Evolutionary conservation across 23 tunicate species (phyloP).

Genomic region (Halocynthia aurantium): DNA sequence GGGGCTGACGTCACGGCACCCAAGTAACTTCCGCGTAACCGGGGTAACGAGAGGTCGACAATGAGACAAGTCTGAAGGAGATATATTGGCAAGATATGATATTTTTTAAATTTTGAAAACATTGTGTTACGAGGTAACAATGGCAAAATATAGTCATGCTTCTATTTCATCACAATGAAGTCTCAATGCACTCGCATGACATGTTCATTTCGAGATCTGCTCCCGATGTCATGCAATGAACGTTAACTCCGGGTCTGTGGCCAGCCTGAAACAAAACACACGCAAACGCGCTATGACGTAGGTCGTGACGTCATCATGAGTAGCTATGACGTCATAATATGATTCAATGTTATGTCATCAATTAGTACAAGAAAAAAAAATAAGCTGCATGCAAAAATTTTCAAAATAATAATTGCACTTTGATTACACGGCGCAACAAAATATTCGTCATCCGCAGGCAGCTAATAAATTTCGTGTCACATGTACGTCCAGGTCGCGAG

Average conservation of each 20-base stretch:
- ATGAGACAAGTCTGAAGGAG: constrained; percentile 1
- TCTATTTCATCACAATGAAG: no score
- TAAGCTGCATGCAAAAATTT: no score
- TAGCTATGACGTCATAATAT: no score
- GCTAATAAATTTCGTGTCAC: constrained; percentile 28
- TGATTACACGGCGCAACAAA: neutral
- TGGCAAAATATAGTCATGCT: neutral
- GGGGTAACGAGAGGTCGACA: constrained; percentile 1
- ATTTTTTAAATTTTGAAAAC: neutral
- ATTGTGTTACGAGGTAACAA: neutral
- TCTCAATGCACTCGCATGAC: no score
- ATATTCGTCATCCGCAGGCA: neutral
- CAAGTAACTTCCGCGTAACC: neutral
- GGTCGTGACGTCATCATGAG: no score
- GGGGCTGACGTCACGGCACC: neutral
- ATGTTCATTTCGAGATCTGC: no score
- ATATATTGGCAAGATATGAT: neutral
- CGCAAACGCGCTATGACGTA: no score
- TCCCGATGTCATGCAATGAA: constrained; percentile 20
- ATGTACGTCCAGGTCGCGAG: constrained; percentile 84
- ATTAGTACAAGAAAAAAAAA: no score
- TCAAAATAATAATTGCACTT: no score
- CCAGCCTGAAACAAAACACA: no score
- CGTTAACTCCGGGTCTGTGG: constrained; percentile 16
- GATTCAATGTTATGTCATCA: no score